Evolutionary conservation across 2,113 vertebrate genomes (phyloP), one percentile per base, ranked within the genome.

Genomic region (Nipponia nippon): DNA sequence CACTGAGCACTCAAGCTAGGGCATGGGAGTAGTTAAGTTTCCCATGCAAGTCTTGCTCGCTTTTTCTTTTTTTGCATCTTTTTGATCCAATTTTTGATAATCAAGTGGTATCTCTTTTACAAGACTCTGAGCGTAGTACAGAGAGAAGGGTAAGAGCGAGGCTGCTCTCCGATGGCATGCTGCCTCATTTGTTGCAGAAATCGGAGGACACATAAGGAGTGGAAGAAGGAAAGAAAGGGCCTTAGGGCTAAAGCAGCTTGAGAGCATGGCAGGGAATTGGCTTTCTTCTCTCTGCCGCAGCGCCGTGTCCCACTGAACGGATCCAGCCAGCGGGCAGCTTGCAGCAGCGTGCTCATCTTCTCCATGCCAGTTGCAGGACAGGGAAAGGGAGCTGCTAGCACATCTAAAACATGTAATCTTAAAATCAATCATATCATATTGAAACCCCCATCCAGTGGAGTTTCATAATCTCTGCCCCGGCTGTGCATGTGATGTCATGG

Each of bases 381-480:
- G 17, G 34, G 44, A 58, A 13, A 5, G 2, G 10, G 27, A n/a
- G 47, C n/a, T 34, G 18, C 9, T 22, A 44, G 47, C 26, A 6
- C 25, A 19, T 44, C 26, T 42, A 8, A 53, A 59, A 26, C 25
- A 10, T 10, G 11, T 11, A 2, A 25, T 55, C n/a, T 49, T 70
- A n/a, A 69, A 55, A 44, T 44, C 53, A 52, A 3, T 38, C 2
- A 0, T 38, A 38, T 38, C 3, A 0, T 34, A 38, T 5, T 20
- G 15, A 79, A 75, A 38, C 18, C 21, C 22, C 11, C 16, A 17
- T 32, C 22, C 20, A 16, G n/a, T 23, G 30, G 19, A 34, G 13
- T 53, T 32, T 36, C 36, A 2, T 46, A 19, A 52, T 50, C 61
- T 49, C 23, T 79, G 27, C 34, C 55, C 23, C 4, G 2, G 32